These are phyloP conservation scores for Caradrina kadenii DNA, from an alignment of 2,888 invertebrate species.

Conservation along the genomic window DNA sequence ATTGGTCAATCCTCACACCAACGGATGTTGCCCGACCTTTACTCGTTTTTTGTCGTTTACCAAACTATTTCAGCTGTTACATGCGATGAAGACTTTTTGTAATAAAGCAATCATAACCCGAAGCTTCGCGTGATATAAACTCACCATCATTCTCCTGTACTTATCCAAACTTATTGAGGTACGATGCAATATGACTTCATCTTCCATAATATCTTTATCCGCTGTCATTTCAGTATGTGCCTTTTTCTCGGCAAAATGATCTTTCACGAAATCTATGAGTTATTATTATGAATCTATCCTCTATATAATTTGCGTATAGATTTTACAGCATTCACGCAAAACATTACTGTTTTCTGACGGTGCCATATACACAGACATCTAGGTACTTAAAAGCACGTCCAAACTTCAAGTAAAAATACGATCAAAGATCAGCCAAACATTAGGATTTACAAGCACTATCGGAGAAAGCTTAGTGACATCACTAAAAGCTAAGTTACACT, in stretches of 20 bases:
- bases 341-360: not conserved
- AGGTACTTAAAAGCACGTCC: not conserved
- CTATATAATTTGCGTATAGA: too few relatives aligned
- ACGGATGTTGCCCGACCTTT: not conserved
- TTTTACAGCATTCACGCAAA: not conserved
- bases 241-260: too few relatives aligned
- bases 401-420: slow-evolving; percentile 26
- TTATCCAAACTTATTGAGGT: too few relatives aligned
- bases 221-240: too few relatives aligned
- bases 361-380: not conserved
- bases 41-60: not conserved
- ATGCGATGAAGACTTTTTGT: not conserved
- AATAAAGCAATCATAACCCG: too few relatives aligned
- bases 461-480: slow-evolving; percentile 34
- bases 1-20: not conserved
- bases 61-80: not conserved
- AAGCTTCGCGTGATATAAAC: too few relatives aligned
- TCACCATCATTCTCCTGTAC: too few relatives aligned
- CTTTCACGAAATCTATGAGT: too few relatives aligned
- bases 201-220: too few relatives aligned
- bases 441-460: slow-evolving; percentile 42
- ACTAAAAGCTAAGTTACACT: slow-evolving; percentile 35
- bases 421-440: slow-evolving; percentile 31
- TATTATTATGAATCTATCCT: too few relatives aligned
- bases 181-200: too few relatives aligned